Conservation (phyloP, 2,888 invertebrate species). For the Sminthurinus aureus region DNA sequence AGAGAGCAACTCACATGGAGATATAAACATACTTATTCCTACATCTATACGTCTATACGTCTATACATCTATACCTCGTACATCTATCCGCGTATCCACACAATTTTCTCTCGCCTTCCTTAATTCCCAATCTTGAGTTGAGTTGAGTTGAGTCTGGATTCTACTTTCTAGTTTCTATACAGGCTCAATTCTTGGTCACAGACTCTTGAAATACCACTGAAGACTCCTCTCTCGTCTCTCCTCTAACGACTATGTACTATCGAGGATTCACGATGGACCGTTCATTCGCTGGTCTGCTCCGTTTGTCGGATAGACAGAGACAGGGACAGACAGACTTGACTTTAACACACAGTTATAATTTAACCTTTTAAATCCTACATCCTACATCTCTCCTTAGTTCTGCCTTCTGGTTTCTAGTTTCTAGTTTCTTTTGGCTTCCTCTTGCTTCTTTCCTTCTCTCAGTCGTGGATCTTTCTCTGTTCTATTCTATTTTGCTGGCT, state of each 20-base stretch:
- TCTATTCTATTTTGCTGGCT: too few relatives aligned
- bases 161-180: too few relatives aligned
- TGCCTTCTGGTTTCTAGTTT: not conserved
- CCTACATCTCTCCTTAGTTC: not conserved
- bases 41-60: not conserved
- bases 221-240: conserved; percentile 9
- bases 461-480: too few relatives aligned
- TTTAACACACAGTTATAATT: conserved; percentile 14
- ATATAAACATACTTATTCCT: too few relatives aligned
- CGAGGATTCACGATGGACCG: not conserved
- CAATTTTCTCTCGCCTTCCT: not conserved
- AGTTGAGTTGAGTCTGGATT: conserved; percentile 41
- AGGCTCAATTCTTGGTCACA: conserved; percentile 46
- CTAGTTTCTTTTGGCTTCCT: not conserved
- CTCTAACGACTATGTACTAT: not conserved
- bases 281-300: not conserved
- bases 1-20: too few relatives aligned
- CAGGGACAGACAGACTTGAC: not conserved
- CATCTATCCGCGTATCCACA: not conserved
- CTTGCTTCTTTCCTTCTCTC: too few relatives aligned
- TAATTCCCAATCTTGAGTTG: conserved; percentile 17
- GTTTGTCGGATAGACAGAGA: not conserved
- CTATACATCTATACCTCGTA: too few relatives aligned
- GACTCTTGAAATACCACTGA: conserved; percentile 30
- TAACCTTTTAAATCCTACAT: conserved; percentile 5